phyloP scores from a whole-genome alignment of 2,888 invertebrate genomes.

The Spatulosminthurus flaviceps region DNA sequence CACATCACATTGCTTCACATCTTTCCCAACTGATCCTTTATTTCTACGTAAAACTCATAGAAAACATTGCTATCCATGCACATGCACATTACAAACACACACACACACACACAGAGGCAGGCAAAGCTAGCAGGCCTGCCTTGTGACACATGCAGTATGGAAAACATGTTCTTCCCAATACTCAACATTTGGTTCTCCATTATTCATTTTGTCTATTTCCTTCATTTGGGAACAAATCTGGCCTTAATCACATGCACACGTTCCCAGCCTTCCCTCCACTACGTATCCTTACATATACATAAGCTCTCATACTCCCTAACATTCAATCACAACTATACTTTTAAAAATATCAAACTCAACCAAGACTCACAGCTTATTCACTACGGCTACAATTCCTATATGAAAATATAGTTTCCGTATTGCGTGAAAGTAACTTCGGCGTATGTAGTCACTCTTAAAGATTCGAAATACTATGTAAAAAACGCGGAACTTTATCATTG shows the following conservation, averaged over 20 bases:
- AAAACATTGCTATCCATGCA: neutral
- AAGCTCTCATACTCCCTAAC: neutral
- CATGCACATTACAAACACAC: neutral
- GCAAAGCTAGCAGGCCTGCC: neutral
- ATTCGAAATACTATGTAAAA: too few relatives aligned
- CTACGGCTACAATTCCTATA: too few relatives aligned
- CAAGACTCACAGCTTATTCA: neutral
- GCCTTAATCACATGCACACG: constrained; percentile 13
- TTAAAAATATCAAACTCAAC: neutral
- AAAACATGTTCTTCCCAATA: neutral
- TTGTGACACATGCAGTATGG: neutral
- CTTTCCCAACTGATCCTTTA: neutral
- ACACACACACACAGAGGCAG: neutral
- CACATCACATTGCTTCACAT: constrained; percentile 15
- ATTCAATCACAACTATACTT: neutral
- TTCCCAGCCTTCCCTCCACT: neutral
- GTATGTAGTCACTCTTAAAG: too few relatives aligned
- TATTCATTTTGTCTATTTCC: constrained; percentile 18
- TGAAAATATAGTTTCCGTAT: too few relatives aligned
- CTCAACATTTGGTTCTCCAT: constrained; percentile 14
- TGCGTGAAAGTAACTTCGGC: too few relatives aligned
- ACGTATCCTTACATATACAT: neutral
- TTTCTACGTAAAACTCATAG: neutral
- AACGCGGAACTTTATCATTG: too few relatives aligned
- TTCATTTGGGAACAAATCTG: constrained; percentile 18